Conservation (phyloP, 2,113 vertebrate species). For the Salvelinus namaycush region DNA sequence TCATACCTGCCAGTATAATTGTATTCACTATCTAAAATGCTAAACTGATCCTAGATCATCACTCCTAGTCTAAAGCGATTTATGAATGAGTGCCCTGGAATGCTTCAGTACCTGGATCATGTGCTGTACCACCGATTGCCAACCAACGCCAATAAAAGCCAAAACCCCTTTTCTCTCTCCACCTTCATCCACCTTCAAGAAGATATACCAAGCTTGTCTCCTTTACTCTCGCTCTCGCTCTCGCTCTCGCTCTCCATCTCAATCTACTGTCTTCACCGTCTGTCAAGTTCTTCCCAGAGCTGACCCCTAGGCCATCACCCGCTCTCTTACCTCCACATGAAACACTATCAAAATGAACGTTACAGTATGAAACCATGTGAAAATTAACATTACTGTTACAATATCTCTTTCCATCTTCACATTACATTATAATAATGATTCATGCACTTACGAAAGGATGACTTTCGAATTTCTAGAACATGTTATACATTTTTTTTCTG, state of each 20-base stretch:
- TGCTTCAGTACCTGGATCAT: constrained; percentile 12
- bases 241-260: background rate
- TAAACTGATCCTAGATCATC: too few species aligned
- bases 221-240: background rate
- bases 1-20: too few species aligned
- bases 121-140: constrained; percentile 21
- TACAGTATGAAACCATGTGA: background rate
- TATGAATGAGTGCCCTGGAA: background rate
- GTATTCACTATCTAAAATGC: too few species aligned
- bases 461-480: constrained; percentile 51
- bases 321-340: background rate
- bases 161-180: background rate
- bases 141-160: constrained; percentile 55
- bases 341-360: too few species aligned
- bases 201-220: background rate
- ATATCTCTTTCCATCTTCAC: constrained; percentile 17
- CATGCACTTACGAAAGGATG: constrained; percentile 56
- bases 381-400: constrained; percentile 15
- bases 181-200: background rate
- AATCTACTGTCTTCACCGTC: background rate
- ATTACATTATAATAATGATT: constrained; percentile 33
- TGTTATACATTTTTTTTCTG: constrained; percentile 42
- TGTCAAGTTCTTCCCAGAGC: background rate
- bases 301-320: background rate
- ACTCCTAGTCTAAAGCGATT: too few species aligned